These are phyloP conservation scores for Rhinoptilus africanus DNA, from an alignment of 2,113 vertebrate genomes.

Conservation along the genomic window DNA sequence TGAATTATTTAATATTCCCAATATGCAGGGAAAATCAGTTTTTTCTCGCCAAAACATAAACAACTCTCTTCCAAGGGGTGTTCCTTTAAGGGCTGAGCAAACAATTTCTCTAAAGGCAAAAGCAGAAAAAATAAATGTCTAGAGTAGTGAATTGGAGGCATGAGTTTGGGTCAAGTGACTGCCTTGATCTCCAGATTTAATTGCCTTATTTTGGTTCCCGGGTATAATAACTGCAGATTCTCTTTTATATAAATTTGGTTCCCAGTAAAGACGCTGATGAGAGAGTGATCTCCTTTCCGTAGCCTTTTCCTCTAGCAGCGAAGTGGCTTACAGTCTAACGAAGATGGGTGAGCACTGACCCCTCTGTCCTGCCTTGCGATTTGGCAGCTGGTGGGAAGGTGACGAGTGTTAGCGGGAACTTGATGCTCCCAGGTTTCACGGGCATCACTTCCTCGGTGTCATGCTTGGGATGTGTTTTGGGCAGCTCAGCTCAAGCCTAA, in stretches of 20 bases:
- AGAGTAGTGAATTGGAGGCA: background rate
- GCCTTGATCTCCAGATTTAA: background rate
- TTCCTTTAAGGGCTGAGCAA: background rate
- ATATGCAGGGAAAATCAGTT: background rate
- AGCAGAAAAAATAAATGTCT: background rate
- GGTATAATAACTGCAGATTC: background rate
- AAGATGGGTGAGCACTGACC: background rate
- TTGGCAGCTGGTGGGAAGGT: background rate
- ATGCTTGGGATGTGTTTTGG: background rate
- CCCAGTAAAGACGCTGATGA: background rate
- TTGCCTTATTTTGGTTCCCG: background rate
- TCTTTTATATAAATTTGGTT: background rate
- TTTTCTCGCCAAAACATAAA: background rate
- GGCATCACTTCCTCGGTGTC: background rate
- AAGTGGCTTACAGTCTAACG: background rate
- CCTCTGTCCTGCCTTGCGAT: background rate
- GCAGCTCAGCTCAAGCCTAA: background rate
- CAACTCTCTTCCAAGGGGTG: background rate
- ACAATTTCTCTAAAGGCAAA: background rate
- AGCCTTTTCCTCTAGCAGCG: background rate
- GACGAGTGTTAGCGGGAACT: background rate
- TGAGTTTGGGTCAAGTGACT: background rate
- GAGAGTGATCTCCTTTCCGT: background rate
- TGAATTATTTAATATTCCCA: background rate
- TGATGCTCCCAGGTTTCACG: background rate